Evolutionary conservation across 2,888 invertebrate species (phyloP), one percentile per base, ranked within the genome.

Genomic region (Leptopilina syphax): DNA sequence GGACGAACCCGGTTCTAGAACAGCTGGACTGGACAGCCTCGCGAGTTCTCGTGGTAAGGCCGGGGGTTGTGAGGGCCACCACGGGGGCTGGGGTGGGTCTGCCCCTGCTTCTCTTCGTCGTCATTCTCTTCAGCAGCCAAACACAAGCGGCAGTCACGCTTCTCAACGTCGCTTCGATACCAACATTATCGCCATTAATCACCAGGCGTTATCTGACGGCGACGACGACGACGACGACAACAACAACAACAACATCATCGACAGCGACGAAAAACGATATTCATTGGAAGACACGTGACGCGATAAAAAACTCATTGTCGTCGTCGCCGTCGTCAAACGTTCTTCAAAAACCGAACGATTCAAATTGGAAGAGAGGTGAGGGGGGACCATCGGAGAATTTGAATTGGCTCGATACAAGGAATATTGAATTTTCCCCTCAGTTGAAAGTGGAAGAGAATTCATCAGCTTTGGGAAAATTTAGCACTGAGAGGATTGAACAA

Each of bases 41-140:
- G 77, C 80, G 83, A 82, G 80, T 78, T 80, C 81, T 81, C 81
- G 82, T 82, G 86, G 86, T 85, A 83, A 83, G 86, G 88, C 86
- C 86, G 89, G 86, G 87, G 86, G 84, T 88, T 88, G 87, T 86
- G 87, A 84, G 87, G 86, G 88, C 87, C 89, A 89, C 89, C 89
- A 89, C 90, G 89, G 90, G 89, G 90, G 86, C 89, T 88, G 89
- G 90, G 89, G 89, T 89, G 89, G 89, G 86, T 81, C 85, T 88
- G 84, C 88, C 89, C 89, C 89, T 90, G 90, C 89, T 90, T 87
- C 86, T 90, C 88, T 87, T 89, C 87, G 88, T 89, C 87, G 87
- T 89, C 88, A 88, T 86, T 86, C 86, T 89, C 83, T 86, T 89
- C 81, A 85, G 88, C 84, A 83, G 86, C 82, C 83, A 80, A 76